Evolutionary conservation across 2,797 vertebrate species (phyloP).

Genomic region (Loris lydekkerianus): DNA sequence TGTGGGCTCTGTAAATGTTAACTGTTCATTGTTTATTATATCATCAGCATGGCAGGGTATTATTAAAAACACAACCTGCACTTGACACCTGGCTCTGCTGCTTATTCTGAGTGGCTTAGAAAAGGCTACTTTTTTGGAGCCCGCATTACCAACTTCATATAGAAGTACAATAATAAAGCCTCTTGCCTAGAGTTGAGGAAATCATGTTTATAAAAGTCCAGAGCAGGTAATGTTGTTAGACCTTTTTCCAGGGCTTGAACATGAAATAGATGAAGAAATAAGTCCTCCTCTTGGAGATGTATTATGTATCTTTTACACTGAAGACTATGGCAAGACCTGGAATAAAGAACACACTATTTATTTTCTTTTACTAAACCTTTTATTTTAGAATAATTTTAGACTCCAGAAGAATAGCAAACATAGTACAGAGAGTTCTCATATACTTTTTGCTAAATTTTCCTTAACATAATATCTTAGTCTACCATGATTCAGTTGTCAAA

Average conservation of each 20-base stretch:
- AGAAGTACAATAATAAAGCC: no score
- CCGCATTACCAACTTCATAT: not conserved
- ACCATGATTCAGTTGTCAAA: not conserved
- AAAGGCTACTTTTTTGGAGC: not conserved
- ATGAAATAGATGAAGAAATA: not conserved
- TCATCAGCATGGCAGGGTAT: not conserved
- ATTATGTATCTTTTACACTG: not conserved
- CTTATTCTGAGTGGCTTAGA: not conserved
- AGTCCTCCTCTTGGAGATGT: not conserved
- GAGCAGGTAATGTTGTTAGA: not conserved
- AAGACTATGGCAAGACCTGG: not conserved
- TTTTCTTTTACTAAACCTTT: not conserved
- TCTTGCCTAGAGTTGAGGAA: not conserved
- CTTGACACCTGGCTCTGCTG: not conserved
- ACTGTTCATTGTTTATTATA: not conserved
- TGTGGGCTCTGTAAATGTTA: not conserved
- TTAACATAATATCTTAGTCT: not conserved
- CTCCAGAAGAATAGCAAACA: not conserved
- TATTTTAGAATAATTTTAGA: conserved; percentile 23
- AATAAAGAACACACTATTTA: not conserved
- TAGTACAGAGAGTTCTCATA: not conserved
- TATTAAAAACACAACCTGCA: not conserved
- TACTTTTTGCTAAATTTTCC: not conserved
- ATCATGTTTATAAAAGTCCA: not conserved
- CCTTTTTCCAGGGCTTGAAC: not conserved